Base-by-base conservation (phyloP, 2,113 vertebrate species). In the Cheirogaleus medius region DNA sequence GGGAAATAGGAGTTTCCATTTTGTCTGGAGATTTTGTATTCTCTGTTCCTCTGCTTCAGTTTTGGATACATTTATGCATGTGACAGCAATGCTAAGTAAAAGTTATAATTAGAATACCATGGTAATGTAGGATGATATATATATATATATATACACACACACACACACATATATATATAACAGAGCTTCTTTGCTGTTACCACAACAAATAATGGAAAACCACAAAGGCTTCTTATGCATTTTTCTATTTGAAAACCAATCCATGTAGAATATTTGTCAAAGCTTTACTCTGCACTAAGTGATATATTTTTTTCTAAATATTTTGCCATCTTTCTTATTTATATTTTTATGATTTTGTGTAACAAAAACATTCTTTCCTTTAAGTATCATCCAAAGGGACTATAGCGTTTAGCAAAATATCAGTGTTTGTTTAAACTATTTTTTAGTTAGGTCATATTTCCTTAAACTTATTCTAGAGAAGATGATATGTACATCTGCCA, bases 71-170 rank as follows among this genome's bases (percentile, higher is more conserved):
- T 68, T 84, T 60, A 84, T 81, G 74, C 84, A 86, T 44, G 14
- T 83, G 73, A 87, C 54, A 76, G 63, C 77, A 84, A 80, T 81
- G 78, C 68, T 97, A 93, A 94, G 77, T 92, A 87, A 82, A 92
- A 90, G 29, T 90, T 97, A 97, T 95, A 97, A 97, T 98, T 95
- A 97, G 96, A 96, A 76, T 87, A 77, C 66, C 34, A 82, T 93
- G 92, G 93, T 66, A 80, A 76, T 66, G 80, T 88, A 85, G 91
- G 66, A 47, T 73, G 95, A 87, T 60, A 83, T 95, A 93, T 63
- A 81, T 71, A 60, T 49, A 42, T 29, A 21, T 44, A 20, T n/a
- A 64, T 15, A 52, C 25, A 60, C 29, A n/a, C 14, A 86, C 18
- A 32, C 12, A n/a, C 34, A 86, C 5, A 27, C 17, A 81, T 2